Evolutionary conservation across 1,140 invertebrate species (phyloP).

Genomic region (Brachionus sp.): DNA sequence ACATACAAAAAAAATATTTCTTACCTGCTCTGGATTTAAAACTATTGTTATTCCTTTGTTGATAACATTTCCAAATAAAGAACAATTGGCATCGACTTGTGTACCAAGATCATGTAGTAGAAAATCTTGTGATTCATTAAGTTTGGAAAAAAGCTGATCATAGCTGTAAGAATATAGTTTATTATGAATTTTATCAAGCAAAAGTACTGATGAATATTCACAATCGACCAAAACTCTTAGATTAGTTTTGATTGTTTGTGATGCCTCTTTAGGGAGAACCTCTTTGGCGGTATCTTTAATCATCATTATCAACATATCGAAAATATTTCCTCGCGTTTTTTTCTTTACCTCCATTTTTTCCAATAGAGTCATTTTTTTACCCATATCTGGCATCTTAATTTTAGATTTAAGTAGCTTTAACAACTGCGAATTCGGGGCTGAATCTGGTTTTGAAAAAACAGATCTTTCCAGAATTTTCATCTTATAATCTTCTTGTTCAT

Average conservation of each 20-base stretch:
- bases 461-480: conserved; percentile 12
- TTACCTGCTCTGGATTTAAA: background rate
- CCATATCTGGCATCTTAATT: background rate
- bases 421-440: background rate
- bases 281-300: background rate
- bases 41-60: background rate
- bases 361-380: background rate
- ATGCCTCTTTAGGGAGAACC: background rate
- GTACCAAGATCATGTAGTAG: background rate
- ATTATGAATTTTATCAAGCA: background rate
- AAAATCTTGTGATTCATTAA: background rate
- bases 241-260: background rate
- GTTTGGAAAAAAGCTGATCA: conserved; percentile 7
- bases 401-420: conserved; percentile 3
- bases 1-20: background rate
- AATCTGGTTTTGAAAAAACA: background rate
- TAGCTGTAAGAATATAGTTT: background rate
- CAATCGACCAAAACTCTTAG: background rate
- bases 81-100: background rate
- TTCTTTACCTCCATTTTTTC: background rate
- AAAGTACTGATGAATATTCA: background rate
- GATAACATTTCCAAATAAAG: background rate
- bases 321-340: background rate
- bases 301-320: background rate
- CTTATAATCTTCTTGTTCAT: background rate